phyloP scores from a whole-genome alignment of 2,888 invertebrate species.

The Ramazzottius varieornatus region DNA sequence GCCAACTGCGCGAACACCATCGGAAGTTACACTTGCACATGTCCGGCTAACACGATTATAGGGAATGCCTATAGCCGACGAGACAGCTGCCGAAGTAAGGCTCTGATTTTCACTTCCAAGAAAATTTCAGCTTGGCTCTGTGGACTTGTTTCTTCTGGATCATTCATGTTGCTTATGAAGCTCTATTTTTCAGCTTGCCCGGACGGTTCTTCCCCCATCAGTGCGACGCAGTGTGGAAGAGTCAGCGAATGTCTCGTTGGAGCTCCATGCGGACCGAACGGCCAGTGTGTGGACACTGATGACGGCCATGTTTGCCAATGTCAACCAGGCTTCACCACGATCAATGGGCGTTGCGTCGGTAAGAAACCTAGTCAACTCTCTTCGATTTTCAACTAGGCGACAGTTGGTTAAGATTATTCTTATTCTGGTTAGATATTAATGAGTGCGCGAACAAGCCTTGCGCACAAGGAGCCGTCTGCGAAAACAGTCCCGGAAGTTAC shows the following conservation, averaged over 20 bases:
- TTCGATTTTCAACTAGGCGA: neutral
- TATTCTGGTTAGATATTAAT: conserved; percentile 36
- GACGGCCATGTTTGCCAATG: neutral
- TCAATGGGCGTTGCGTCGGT: neutral
- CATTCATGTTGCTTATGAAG: too few relatives aligned
- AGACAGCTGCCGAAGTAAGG: neutral
- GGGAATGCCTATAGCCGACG: neutral
- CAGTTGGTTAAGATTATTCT: conserved; percentile 29
- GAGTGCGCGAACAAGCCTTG: conserved; percentile 50
- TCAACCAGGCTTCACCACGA: neutral
- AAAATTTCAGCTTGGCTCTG: too few relatives aligned
- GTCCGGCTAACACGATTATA: conserved; percentile 35
- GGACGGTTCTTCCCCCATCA: conserved; percentile 40
- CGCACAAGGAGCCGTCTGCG: conserved; percentile 50
- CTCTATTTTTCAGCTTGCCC: conserved; percentile 28
- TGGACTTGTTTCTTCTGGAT: too few relatives aligned
- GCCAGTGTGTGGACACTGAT: neutral
- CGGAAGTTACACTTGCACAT: conserved; percentile 50
- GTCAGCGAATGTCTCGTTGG: conserved; percentile 30
- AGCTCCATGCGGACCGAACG: conserved; percentile 5
- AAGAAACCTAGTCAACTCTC: neutral
- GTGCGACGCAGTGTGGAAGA: conserved; percentile 20
- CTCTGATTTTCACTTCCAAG: too few relatives aligned
- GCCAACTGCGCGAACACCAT: conserved; percentile 51
- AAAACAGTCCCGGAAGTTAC: conserved; percentile 50